These are phyloP conservation scores for Rhea americana DNA, from an alignment of 2,113 vertebrate genomes.

Conservation along the genomic window DNA sequence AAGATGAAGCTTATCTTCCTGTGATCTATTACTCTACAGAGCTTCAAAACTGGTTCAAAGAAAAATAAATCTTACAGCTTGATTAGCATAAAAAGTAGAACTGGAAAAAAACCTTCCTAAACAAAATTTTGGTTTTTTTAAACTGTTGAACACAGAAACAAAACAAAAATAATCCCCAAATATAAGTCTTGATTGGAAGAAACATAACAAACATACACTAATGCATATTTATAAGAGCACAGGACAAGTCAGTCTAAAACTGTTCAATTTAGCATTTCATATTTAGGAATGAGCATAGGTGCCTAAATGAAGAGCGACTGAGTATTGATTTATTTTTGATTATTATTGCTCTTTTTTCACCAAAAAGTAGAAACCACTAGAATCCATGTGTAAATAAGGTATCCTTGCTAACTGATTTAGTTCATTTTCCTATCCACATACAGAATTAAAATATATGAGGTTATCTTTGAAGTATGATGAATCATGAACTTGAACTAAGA, in stretches of 20 bases:
- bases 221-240: neutral
- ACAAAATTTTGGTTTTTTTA: neutral
- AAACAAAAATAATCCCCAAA: neutral
- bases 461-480: neutral
- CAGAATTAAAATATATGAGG: neutral
- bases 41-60: neutral
- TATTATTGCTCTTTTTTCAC: neutral
- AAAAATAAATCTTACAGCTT: neutral
- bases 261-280: neutral
- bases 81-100: neutral
- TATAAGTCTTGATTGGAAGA: neutral
- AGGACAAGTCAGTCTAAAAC: neutral
- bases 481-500: neutral
- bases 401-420: neutral
- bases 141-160: neutral
- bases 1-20: neutral
- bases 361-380: neutral
- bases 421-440: neutral
- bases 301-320: neutral
- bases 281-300: neutral
- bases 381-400: neutral
- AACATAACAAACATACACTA: neutral
- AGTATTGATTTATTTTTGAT: neutral
- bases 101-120: neutral
- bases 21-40: neutral